phyloP scores from a whole-genome alignment of 2,113 vertebrate genomes.

The Amphilophus citrinellus region DNA sequence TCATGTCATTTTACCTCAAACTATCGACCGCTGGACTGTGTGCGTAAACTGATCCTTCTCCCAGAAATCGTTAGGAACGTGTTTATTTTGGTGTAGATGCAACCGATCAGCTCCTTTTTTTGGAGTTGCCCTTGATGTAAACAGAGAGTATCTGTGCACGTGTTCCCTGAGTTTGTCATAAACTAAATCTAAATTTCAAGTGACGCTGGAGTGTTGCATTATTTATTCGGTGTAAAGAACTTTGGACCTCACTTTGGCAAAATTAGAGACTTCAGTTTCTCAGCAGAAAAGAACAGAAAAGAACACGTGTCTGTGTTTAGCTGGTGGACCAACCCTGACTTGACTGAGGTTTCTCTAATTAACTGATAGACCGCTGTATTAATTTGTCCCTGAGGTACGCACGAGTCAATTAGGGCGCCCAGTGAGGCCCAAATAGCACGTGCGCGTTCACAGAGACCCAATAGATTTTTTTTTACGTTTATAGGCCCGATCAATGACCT shows the following conservation, averaged over 20 bases:
- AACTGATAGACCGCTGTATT: conserved; percentile 89
- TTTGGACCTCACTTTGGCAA: not conserved
- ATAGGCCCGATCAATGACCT: conserved; percentile 45
- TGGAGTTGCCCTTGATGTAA: conserved; percentile 56
- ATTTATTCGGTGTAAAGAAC: conserved; percentile 2
- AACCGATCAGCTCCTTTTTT: conserved; percentile 54
- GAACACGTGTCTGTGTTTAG: conserved; percentile 35
- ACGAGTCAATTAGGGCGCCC: conserved; percentile 83
- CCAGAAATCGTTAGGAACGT: conserved; percentile 75
- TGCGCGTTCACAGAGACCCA: conserved; percentile 33
- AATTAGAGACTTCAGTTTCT: not conserved
- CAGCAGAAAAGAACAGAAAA: not conserved
- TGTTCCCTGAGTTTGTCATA: conserved; percentile 15
- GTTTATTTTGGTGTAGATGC: conserved; percentile 76
- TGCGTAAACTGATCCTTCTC: conserved; percentile 72
- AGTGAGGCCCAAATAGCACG: conserved; percentile 80
- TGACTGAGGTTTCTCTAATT: conserved; percentile 85
- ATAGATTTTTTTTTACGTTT: conserved; percentile 45
- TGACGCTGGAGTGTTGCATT: conserved; percentile 14
- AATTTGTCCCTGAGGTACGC: conserved; percentile 89
- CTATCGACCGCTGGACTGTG: conserved; percentile 73
- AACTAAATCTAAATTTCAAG: conserved; percentile 27
- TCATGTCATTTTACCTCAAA: conserved; percentile 78
- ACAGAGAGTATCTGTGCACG: conserved; percentile 25
- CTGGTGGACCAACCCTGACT: conserved; percentile 60